phyloP scores from a whole-genome alignment of 2,888 invertebrate species.

The Eurois occulta region DNA sequence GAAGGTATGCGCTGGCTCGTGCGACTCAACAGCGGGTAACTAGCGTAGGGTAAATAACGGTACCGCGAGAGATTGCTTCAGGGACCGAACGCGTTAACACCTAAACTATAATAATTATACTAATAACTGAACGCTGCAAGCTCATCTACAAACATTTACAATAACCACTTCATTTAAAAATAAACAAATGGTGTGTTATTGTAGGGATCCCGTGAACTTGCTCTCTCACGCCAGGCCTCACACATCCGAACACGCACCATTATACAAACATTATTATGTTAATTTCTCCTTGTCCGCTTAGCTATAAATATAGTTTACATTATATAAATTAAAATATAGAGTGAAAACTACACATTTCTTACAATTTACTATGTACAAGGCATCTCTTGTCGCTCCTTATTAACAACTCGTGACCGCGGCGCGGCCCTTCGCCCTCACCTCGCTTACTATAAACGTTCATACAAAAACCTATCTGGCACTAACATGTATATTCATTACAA shows the following conservation, averaged over 20 bases:
- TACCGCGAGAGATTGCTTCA: slow-evolving; percentile 59
- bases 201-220: slow-evolving; percentile 67
- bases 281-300: slow-evolving; percentile 83
- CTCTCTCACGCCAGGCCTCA: slow-evolving; percentile 77
- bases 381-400: slow-evolving; percentile 80
- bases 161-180: slow-evolving; percentile 77
- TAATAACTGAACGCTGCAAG: slow-evolving; percentile 87
- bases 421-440: slow-evolving; percentile 43
- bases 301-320: slow-evolving; percentile 87
- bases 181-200: slow-evolving; percentile 77
- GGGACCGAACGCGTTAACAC: slow-evolving; percentile 67
- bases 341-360: slow-evolving; percentile 89
- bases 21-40: slow-evolving; percentile 77
- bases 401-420: slow-evolving; percentile 69
- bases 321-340: slow-evolving; percentile 89
- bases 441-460: slow-evolving; percentile 84
- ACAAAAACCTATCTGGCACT: slow-evolving; percentile 90
- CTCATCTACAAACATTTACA: slow-evolving; percentile 83
- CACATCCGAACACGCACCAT: slow-evolving; percentile 68
- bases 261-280: slow-evolving; percentile 81
- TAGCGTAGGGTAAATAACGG: slow-evolving; percentile 72
- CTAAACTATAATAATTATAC: slow-evolving; percentile 71
- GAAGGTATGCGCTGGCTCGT: slow-evolving; percentile 71
- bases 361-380: slow-evolving; percentile 88
- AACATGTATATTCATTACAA: slow-evolving; percentile 90